phyloP scores from a whole-genome alignment of 1,140 invertebrate species.

The Megalonaias nervosa region DNA sequence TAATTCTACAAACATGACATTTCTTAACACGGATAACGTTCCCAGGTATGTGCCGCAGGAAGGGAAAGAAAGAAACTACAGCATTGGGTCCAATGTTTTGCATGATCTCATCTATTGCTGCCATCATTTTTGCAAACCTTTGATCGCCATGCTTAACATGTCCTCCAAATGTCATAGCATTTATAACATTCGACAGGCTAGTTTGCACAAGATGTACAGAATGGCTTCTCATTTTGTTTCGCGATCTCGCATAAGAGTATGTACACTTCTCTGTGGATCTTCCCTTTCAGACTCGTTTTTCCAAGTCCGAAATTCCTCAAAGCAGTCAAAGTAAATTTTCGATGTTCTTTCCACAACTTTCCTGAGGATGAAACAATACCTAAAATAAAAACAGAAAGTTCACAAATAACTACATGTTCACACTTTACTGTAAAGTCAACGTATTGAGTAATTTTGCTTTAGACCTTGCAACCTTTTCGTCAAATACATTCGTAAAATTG shows the following conservation, averaged over 20 bases:
- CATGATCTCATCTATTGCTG: constrained; percentile 12
- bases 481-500: too few species aligned
- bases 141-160: constrained; percentile 19
- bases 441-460: too few species aligned
- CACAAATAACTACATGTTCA: too few species aligned
- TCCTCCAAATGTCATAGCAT: constrained; percentile 16
- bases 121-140: constrained; percentile 10
- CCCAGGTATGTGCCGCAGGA: too few species aligned
- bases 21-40: too few species aligned
- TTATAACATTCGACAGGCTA: constrained; percentile 18
- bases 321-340: constrained; percentile 14
- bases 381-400: background rate
- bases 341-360: constrained; percentile 19
- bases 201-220: constrained; percentile 11
- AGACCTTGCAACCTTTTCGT: too few species aligned
- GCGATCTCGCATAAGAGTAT: background rate
- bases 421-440: too few species aligned
- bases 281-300: constrained; percentile 15
- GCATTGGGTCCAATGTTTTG: too few species aligned
- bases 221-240: constrained; percentile 7
- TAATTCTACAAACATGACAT: too few species aligned
- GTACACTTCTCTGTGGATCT: constrained; percentile 17
- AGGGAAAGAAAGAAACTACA: too few species aligned
- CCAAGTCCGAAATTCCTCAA: constrained; percentile 32
- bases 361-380: constrained; percentile 13